Evolutionary conservation across 2,113 vertebrate genomes (phyloP), one percentile per base, ranked within the genome.

Genomic region (Oxygymnocypris stewartii): DNA sequence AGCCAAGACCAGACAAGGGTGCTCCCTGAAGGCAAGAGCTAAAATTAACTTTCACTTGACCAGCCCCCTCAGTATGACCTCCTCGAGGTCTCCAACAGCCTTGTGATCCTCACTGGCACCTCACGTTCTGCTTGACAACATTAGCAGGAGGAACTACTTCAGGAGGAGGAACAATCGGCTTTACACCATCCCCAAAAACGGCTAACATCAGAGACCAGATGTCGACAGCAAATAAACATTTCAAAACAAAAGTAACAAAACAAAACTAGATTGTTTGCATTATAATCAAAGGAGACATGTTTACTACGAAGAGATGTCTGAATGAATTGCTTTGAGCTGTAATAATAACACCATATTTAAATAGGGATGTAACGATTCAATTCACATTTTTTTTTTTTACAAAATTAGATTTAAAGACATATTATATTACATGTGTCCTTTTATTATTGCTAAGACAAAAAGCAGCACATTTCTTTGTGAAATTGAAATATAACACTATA

Each of bases 31-130:
- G 83, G 87, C 84, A 65, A 35, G 37, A 59, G 84, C 92, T 94
- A 93, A 93, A 91, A 93, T 93, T 93, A 94, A 91, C 87, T 82
- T 80, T 89, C 88, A 87, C 90, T 85, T 61, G 57, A 51, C 67
- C 80, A 74, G 79, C 85, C 85, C 67, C 61, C 28, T 13, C 85
- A 80, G 59, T 61, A 23, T 57, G 61, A 85, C 85, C 84, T 69
- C 40, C 54, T 81, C 89, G 69, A 79, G 69, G 65, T 67, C 84
- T 47, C 76, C n/a, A 80, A 79, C 44, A 81, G 67, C 37, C 80
- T n/a, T 8, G 76, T 59, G 69, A 23, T 74, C 42, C 35, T 42
- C 63, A 49, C 76, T n/a, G 54, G 75, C 69, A 86, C 80, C 80
- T 63, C 51, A 25, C 44, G 11, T 57, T 79, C 51, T 10, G 57